phyloP scores from a whole-genome alignment of 2,888 invertebrate species.

The Pristionchus exspectatus region DNA sequence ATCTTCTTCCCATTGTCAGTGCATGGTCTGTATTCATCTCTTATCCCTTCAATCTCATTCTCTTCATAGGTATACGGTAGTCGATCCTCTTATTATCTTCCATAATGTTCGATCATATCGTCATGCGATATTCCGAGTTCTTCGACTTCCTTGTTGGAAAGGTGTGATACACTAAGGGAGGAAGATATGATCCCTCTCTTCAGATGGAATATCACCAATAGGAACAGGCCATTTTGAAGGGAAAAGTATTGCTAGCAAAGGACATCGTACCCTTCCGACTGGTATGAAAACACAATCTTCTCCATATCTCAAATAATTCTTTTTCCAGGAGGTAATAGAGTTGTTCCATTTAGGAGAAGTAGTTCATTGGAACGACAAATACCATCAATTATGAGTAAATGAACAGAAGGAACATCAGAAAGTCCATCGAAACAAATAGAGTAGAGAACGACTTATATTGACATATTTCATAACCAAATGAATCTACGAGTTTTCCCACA shows the following conservation, averaged over 20 bases:
- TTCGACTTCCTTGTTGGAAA: slow-evolving; percentile 16
- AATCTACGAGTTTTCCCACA: too few relatives aligned
- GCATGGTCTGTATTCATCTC: slow-evolving; percentile 18
- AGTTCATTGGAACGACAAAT: background rate
- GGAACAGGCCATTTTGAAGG: background rate
- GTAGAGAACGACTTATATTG: too few relatives aligned
- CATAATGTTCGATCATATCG: slow-evolving; percentile 48
- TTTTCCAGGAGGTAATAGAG: background rate
- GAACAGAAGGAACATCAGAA: background rate
- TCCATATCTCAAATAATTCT: background rate
- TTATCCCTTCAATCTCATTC: background rate
- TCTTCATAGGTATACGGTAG: slow-evolving; percentile 23
- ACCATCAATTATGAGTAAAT: background rate
- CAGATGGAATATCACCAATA: background rate
- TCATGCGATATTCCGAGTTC: background rate
- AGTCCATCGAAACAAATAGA: background rate
- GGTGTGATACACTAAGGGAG: background rate
- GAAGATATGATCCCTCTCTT: background rate
- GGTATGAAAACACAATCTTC: background rate
- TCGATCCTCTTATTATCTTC: slow-evolving; percentile 46
- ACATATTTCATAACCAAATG: too few relatives aligned
- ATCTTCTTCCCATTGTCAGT: slow-evolving; percentile 49
- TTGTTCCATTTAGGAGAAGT: background rate
- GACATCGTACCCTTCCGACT: background rate
- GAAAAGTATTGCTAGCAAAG: background rate